These are phyloP conservation scores for Agrochola litura DNA, from an alignment of 2,888 invertebrate genomes.

Conservation along the genomic window DNA sequence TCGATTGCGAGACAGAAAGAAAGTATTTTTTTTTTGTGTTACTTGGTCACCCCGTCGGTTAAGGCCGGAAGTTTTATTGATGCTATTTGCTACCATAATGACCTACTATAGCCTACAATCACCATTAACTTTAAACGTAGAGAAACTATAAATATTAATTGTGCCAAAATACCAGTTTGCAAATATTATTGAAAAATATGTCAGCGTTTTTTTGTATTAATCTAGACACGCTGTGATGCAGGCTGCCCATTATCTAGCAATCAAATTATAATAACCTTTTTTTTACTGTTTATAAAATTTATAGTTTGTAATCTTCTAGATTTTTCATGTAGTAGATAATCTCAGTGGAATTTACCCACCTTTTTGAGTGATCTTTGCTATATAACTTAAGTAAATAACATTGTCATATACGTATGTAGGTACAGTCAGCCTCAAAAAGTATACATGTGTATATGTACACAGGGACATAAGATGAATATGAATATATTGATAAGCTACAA, in stretches of 20 bases:
- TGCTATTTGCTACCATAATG: not conserved
- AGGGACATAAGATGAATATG: not conserved
- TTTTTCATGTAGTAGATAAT: not conserved
- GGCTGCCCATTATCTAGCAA: not conserved
- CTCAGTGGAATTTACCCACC: conserved; percentile 8
- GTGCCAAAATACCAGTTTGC: not conserved
- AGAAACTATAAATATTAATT: not conserved
- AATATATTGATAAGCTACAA: no score
- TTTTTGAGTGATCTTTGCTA: not conserved
- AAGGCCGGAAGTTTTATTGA: not conserved
- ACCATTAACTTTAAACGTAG: not conserved
- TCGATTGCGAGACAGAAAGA: no score
- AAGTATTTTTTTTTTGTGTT: no score
- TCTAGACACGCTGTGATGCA: not conserved
- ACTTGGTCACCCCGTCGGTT: no score
- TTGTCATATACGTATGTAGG: no score
- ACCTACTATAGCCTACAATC: not conserved
- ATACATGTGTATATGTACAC: not conserved
- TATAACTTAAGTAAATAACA: not conserved
- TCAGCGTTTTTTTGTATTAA: not conserved
- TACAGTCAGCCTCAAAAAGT: not conserved
- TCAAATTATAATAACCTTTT: not conserved
- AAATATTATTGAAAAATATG: not conserved
- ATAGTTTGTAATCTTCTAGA: not conserved
- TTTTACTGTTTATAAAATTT: not conserved